Conservation (phyloP, 1,140 invertebrate species). For the Drosophila triauraria region DNA sequence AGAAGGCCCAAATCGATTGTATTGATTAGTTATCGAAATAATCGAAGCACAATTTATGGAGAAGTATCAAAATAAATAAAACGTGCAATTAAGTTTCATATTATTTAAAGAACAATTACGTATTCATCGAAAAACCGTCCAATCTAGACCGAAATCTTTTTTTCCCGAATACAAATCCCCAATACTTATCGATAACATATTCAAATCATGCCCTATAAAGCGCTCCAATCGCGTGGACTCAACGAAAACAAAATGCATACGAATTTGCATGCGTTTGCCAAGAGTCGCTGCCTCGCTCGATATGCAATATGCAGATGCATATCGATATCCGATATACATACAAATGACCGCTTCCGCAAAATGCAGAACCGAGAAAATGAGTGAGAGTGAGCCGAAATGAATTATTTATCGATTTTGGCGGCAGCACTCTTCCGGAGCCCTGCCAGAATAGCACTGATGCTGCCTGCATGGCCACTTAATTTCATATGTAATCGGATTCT, state of each 20-base stretch:
- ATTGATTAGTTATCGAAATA: slow-evolving; percentile 4
- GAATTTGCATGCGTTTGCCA: slow-evolving; percentile 38
- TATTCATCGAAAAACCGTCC: background rate
- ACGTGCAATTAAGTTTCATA: no score
- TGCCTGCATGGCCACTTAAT: slow-evolving; percentile 47
- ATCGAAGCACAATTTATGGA: background rate
- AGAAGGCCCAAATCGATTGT: no score
- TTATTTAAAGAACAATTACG: no score
- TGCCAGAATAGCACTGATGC: background rate
- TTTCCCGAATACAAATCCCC: background rate
- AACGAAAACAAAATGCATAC: slow-evolving; percentile 19
- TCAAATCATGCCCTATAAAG: slow-evolving; percentile 15
- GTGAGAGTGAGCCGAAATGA: slow-evolving; percentile 46
- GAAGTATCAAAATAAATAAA: background rate
- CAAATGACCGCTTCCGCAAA: slow-evolving; percentile 69
- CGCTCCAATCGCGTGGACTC: slow-evolving; percentile 1
- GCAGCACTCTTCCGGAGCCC: slow-evolving; percentile 18
- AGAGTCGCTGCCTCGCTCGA: background rate
- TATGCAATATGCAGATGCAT: slow-evolving; percentile 51
- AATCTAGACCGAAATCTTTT: background rate
- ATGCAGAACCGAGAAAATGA: slow-evolving; percentile 24
- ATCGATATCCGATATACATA: slow-evolving; percentile 67
- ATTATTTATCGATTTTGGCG: slow-evolving; percentile 67
- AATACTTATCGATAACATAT: slow-evolving; percentile 19
- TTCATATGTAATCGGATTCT: slow-evolving; percentile 73